A percentile compares a stretch with the other conserved stretches of the same genome.
Evolutionary conservation across 1,140 invertebrate genomes (phyloP).

Genomic region (Lithobius niger): DNA sequence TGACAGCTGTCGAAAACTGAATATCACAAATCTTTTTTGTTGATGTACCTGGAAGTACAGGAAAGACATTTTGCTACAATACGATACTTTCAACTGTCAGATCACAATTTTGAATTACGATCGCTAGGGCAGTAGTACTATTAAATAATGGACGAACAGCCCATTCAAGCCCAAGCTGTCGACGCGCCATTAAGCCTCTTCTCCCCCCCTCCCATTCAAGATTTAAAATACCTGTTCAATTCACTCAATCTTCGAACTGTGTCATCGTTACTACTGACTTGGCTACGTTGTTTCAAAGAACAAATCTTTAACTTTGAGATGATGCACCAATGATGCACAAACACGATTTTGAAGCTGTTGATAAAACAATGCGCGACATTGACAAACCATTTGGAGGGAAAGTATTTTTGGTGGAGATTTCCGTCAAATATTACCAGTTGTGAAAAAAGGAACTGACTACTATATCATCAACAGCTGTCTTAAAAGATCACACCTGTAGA

Average conservation of each 20-base stretch:
- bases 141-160: neutral
- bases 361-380: neutral
- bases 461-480: neutral
- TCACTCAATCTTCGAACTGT: neutral
- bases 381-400: neutral
- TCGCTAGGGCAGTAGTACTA: neutral
- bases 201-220: too few relatives aligned
- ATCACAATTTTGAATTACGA: neutral
- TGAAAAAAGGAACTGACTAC: neutral
- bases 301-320: neutral
- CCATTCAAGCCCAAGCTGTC: too few relatives aligned
- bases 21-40: neutral
- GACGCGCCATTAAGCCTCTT: too few relatives aligned
- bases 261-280: neutral
- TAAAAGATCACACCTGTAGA: neutral
- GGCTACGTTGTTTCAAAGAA: neutral
- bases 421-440: neutral
- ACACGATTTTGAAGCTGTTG: neutral
- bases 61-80: neutral
- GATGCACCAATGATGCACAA: neutral
- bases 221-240: conserved; percentile 3
- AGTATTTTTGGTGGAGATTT: conserved; percentile 5
- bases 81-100: neutral
- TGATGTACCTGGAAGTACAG: neutral
- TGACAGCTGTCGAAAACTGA: neutral